phyloP scores from a whole-genome alignment of 2,113 vertebrate species.

The Ursus arctos region DNA sequence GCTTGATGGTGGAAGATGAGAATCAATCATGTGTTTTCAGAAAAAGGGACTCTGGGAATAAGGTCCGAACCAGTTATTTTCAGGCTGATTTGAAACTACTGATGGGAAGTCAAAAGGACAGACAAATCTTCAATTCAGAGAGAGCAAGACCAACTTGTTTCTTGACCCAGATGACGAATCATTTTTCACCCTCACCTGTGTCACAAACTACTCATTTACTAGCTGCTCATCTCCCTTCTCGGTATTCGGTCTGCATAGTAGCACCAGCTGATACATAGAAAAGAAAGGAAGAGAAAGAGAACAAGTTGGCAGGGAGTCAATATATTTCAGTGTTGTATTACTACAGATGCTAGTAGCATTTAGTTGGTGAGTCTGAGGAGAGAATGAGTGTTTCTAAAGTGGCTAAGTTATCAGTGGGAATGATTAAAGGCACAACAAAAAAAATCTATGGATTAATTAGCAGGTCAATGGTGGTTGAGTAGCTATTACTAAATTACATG shows the following conservation, averaged over 20 bases:
- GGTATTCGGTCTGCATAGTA: conserved; percentile 83
- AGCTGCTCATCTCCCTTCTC: conserved; percentile 73
- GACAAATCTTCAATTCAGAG: conserved; percentile 50
- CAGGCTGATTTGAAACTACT: conserved; percentile 65
- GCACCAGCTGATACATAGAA: conserved; percentile 79
- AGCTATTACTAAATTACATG: conserved; percentile 90
- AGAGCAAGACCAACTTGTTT: conserved; percentile 73
- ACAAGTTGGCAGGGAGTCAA: conserved; percentile 88
- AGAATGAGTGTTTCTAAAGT: conserved; percentile 87
- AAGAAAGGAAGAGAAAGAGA: conserved; percentile 78
- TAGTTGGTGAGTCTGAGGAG: conserved; percentile 85
- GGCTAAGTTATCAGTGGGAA: conserved; percentile 85
- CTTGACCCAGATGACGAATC: conserved; percentile 78
- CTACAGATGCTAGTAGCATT: conserved; percentile 86
- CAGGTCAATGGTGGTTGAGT: conserved; percentile 88
- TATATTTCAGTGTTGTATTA: conserved; percentile 91
- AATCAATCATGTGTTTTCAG: conserved; percentile 48
- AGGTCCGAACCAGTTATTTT: conserved; percentile 52
- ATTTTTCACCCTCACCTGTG: conserved; percentile 83
- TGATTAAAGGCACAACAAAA: conserved; percentile 87
- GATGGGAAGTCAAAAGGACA: conserved; percentile 52
- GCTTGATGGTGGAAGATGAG: not conserved
- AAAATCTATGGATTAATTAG: conserved; percentile 90
- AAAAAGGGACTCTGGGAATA: conserved; percentile 50
- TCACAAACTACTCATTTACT: conserved; percentile 83